These are phyloP conservation scores for Diphyllodes magnificus DNA, from an alignment of 2,113 vertebrate genomes.

Conservation along the genomic window DNA sequence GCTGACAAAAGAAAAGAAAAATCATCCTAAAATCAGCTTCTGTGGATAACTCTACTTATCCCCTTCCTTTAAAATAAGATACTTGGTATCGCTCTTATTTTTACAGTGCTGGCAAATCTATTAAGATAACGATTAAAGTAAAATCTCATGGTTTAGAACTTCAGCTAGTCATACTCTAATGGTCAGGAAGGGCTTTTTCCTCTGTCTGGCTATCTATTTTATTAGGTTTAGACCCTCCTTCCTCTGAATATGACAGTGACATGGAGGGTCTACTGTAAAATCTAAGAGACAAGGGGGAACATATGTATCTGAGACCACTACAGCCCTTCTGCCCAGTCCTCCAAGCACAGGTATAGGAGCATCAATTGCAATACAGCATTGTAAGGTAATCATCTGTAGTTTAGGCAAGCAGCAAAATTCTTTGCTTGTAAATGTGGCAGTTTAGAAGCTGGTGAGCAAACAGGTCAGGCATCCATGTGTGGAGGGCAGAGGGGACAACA, in stretches of 20 bases:
- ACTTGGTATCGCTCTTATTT: background rate
- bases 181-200: background rate
- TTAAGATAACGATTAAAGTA: background rate
- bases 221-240: background rate
- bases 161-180: background rate
- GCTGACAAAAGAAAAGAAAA: background rate
- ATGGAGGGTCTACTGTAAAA: background rate
- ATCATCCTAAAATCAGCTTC: background rate
- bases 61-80: background rate
- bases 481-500: background rate
- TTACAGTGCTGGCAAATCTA: background rate
- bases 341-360: background rate
- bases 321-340: background rate
- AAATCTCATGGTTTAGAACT: background rate
- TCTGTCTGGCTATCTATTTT: background rate
- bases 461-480: background rate
- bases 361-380: background rate
- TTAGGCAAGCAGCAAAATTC: background rate
- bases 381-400: background rate
- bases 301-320: background rate
- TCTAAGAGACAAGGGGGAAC: background rate
- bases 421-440: background rate
- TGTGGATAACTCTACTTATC: background rate
- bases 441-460: background rate
- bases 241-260: background rate